A percentile compares a stretch with the other conserved stretches of the same genome.
phyloP scores from a whole-genome alignment of 92 coral and sea anemone genomes.

The Galaxea fascicularis region DNA sequence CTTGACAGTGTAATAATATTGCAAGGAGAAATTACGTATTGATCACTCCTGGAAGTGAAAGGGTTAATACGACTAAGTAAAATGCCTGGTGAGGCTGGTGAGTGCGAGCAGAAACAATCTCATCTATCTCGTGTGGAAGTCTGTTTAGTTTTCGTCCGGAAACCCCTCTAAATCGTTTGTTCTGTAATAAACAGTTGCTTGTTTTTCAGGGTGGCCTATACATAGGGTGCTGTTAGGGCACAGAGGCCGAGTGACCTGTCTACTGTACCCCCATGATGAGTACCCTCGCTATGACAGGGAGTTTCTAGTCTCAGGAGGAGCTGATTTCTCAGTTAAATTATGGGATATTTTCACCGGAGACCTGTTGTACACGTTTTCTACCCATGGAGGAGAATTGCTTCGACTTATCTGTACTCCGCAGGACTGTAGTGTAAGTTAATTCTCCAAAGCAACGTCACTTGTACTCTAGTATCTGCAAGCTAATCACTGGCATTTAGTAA shows the following conservation, averaged over 20 bases:
- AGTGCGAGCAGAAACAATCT: too few relatives aligned
- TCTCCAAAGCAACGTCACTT: not conserved
- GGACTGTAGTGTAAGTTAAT: slow-evolving; percentile 89
- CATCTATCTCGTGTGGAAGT: too few relatives aligned
- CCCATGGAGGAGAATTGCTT: slow-evolving; percentile 91
- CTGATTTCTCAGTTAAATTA: slow-evolving; percentile 96
- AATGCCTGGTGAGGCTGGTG: too few relatives aligned
- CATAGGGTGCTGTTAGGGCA: slow-evolving; percentile 93
- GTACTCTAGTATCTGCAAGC: too few relatives aligned
- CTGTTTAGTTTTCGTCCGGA: too few relatives aligned
- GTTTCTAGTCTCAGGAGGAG: slow-evolving; percentile 94
- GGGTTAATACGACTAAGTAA: too few relatives aligned
- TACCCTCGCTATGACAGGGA: slow-evolving; percentile 84
- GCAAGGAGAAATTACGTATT: too few relatives aligned
- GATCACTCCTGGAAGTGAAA: too few relatives aligned
- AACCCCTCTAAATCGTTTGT: too few relatives aligned
- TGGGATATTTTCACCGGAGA: slow-evolving; percentile 97
- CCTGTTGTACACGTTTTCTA: slow-evolving; percentile 85
- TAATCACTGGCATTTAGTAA: too few relatives aligned
- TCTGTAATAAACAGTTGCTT: not conserved
- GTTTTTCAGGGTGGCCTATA: slow-evolving; percentile 88
- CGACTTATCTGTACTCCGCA: slow-evolving; percentile 95
- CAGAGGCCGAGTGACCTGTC: slow-evolving; percentile 90
- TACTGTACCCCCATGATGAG: slow-evolving; percentile 96
- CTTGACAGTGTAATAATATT: too few relatives aligned